A percentile compares a stretch with the other conserved stretches of the same genome.
Evolutionary conservation across 1,140 invertebrate genomes (phyloP).

Genomic region (Platorchestia sp.): DNA sequence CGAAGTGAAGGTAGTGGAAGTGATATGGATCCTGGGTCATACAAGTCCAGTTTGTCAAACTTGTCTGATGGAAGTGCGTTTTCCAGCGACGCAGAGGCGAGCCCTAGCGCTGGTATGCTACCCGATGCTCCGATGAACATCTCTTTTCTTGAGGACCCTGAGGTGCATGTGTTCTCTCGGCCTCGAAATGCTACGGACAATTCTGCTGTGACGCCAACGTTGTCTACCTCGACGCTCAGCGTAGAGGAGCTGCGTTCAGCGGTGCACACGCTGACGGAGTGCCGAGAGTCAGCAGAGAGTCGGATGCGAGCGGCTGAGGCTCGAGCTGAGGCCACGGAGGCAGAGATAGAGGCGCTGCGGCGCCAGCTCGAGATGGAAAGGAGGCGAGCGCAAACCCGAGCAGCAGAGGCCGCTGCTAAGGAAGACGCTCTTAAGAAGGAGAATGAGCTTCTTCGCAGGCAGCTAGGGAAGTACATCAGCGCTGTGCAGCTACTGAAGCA

Average conservation of each 20-base stretch:
- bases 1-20: slow-evolving; percentile 15
- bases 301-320: slow-evolving; percentile 57
- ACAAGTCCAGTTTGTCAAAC: slow-evolving; percentile 40
- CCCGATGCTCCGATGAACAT: neutral
- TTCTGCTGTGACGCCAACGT: neutral
- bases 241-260: slow-evolving; percentile 63
- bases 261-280: slow-evolving; percentile 60
- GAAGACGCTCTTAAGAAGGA: slow-evolving; percentile 72
- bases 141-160: neutral
- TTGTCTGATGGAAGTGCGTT: slow-evolving; percentile 25
- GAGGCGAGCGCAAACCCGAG: neutral
- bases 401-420: neutral
- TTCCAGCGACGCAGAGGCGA: neutral
- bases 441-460: slow-evolving; percentile 89
- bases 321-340: slow-evolving; percentile 59
- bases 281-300: slow-evolving; percentile 61
- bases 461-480: slow-evolving; percentile 89
- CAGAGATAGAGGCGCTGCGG: slow-evolving; percentile 63
- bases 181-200: neutral
- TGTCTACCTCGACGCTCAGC: neutral
- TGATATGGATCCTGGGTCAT: slow-evolving; percentile 9
- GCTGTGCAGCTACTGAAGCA: slow-evolving; percentile 86
- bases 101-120: neutral
- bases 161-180: neutral
- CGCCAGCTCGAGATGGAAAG: slow-evolving; percentile 48